phyloP scores from a whole-genome alignment of 2,113 vertebrate genomes.

The Sapayoa aenigma region DNA sequence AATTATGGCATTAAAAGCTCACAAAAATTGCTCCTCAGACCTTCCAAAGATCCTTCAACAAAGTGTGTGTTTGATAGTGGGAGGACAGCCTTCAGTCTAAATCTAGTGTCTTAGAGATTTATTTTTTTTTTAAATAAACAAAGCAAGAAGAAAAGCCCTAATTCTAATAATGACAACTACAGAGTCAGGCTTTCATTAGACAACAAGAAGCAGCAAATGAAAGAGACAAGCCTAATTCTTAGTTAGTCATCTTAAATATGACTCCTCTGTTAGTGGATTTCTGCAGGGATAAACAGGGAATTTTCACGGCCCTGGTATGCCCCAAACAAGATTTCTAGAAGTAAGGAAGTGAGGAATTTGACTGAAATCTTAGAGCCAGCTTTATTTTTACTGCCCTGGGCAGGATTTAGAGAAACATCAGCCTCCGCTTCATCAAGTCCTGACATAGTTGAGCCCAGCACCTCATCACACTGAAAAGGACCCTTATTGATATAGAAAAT shows the following conservation, averaged over 20 bases:
- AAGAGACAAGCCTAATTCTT: not conserved
- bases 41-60: constrained; percentile 8
- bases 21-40: not conserved
- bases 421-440: not conserved
- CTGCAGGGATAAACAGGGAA: not conserved
- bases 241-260: not conserved
- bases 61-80: not conserved
- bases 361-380: not conserved
- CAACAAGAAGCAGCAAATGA: not conserved
- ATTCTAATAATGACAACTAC: not conserved
- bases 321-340: not conserved
- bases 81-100: not conserved
- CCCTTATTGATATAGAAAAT: not conserved
- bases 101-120: not conserved
- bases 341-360: not conserved
- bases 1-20: not conserved
- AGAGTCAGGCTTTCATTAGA: not conserved
- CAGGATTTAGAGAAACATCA: not conserved
- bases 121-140: not conserved
- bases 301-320: constrained; percentile 5
- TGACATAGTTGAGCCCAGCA: not conserved
- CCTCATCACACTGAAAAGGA: not conserved
- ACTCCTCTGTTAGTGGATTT: constrained; percentile 5
- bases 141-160: not conserved
- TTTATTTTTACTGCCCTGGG: not conserved